Evolutionary conservation across 2,888 invertebrate species (phyloP).

Genomic region (Phytoseiulus persimilis): DNA sequence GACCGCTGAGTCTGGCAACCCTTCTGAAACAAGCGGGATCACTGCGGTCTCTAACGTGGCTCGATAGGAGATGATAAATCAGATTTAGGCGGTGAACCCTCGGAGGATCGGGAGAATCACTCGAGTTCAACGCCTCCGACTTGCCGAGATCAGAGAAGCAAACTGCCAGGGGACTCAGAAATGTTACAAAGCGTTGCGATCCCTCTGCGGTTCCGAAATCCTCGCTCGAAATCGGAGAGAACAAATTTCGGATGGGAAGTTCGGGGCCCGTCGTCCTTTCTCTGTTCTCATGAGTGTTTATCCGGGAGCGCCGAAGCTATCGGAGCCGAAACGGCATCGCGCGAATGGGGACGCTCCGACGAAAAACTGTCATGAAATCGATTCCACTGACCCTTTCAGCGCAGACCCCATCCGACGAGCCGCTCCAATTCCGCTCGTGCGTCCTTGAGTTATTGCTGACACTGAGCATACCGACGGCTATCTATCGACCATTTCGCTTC

Average conservation of each 20-base stretch:
- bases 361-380: neutral
- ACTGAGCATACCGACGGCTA: neutral
- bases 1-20: neutral
- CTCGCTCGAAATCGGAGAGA: too few species aligned
- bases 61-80: neutral
- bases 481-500: neutral
- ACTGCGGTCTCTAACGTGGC: neutral
- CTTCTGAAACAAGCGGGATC: neutral
- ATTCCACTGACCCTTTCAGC: neutral
- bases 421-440: neutral
- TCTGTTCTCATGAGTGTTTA: neutral
- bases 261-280: neutral
- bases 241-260: neutral
- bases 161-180: too few species aligned
- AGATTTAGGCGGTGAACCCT: neutral
- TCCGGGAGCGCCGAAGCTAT: neutral
- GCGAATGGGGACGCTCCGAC: neutral
- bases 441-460: neutral
- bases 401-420: neutral
- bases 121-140: too few species aligned
- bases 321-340: neutral
- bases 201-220: too few species aligned
- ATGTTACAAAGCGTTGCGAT: too few species aligned
- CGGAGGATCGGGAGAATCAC: neutral
- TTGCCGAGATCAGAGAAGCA: too few species aligned